Evolutionary conservation across 2,888 invertebrate species (phyloP).

Genomic region (Philereme transversata): DNA sequence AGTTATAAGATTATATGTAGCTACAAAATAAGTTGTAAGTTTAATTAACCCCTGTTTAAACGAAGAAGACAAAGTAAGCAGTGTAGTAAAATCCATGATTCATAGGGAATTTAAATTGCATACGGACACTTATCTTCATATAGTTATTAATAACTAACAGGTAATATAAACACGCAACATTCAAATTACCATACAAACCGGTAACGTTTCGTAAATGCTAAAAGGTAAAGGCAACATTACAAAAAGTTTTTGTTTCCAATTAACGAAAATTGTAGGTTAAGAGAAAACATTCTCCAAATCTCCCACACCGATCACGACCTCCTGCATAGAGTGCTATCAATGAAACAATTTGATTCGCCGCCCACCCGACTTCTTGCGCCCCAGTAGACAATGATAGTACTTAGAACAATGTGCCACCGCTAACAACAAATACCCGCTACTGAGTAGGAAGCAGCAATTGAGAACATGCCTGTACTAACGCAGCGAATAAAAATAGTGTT

Average conservation of each 20-base stretch:
- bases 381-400: slow-evolving; percentile 1
- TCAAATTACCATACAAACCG: too few species aligned
- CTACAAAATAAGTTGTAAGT: too few species aligned
- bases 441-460: slow-evolving; percentile 21
- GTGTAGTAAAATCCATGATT: slow-evolving; percentile 1
- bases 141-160: too few species aligned
- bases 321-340: slow-evolving; percentile 13
- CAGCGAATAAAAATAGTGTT: too few species aligned
- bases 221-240: too few species aligned
- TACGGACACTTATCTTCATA: neutral
- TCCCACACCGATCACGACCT: slow-evolving; percentile 19
- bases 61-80: neutral
- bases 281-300: neutral
- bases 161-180: too few species aligned
- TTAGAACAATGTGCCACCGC: slow-evolving; percentile 20
- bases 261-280: too few species aligned
- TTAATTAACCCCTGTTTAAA: too few species aligned
- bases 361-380: slow-evolving; percentile 18
- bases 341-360: slow-evolving; percentile 24
- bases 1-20: too few species aligned
- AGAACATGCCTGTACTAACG: neutral
- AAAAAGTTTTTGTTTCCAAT: too few species aligned
- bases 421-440: slow-evolving; percentile 14
- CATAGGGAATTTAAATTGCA: neutral
- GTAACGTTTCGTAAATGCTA: too few species aligned